These are phyloP conservation scores for Pipa parva DNA, from an alignment of 2,113 vertebrate species.

Conservation along the genomic window DNA sequence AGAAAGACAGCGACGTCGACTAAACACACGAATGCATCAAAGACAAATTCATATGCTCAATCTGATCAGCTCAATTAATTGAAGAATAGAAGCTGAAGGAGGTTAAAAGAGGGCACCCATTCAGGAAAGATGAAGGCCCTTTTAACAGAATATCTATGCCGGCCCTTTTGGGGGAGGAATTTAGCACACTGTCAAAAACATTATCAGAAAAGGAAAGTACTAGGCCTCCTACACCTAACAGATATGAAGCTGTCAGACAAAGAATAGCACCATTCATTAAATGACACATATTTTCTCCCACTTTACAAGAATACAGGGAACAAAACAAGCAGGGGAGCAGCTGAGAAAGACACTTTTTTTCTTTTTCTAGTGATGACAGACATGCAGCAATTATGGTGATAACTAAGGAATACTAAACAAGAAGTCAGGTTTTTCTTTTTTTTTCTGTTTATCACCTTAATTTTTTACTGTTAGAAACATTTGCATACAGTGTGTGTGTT, in stretches of 20 bases:
- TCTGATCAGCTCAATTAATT: constrained; percentile 96
- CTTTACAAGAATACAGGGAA: constrained; percentile 94
- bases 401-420: constrained; percentile 88
- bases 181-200: constrained; percentile 94
- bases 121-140: constrained; percentile 78
- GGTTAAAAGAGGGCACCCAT: constrained; percentile 93
- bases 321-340: constrained; percentile 91
- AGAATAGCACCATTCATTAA: constrained; percentile 97
- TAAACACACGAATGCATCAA: constrained; percentile 82
- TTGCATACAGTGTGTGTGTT: constrained; percentile 67
- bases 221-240: constrained; percentile 88
- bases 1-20: constrained; percentile 72
- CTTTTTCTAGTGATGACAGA: constrained; percentile 87
- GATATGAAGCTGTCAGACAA: constrained; percentile 98
- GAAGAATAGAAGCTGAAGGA: constrained; percentile 86
- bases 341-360: constrained; percentile 88
- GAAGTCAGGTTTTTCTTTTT: constrained; percentile 74
- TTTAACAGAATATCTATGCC: constrained; percentile 74
- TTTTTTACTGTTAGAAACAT: constrained; percentile 64
- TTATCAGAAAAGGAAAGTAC: constrained; percentile 82
- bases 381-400: constrained; percentile 92
- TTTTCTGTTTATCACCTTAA: constrained; percentile 81
- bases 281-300: constrained; percentile 98
- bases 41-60: constrained; percentile 85
- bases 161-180: constrained; percentile 80